Conservation (phyloP, 1,140 invertebrate species). For the Drosophila elegans region DNA sequence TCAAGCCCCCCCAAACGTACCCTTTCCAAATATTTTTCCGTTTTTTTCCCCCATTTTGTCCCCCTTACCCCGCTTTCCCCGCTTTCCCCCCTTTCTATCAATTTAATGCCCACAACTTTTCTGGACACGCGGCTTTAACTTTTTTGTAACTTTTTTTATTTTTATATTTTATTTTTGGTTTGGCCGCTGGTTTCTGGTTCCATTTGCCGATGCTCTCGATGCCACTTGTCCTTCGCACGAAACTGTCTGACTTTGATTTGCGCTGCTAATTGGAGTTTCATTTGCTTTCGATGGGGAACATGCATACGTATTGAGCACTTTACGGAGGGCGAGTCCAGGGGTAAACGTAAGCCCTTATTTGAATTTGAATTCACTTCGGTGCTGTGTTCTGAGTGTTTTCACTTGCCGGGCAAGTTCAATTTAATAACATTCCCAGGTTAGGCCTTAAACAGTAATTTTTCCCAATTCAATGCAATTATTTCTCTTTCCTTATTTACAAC, state of each 20-base stretch:
- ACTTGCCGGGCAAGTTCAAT: slow-evolving; percentile 20
- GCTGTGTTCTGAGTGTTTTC: background rate
- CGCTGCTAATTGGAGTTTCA: slow-evolving; percentile 72
- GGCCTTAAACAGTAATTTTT: background rate
- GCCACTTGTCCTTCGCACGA: slow-evolving; percentile 29
- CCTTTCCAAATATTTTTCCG: slow-evolving; percentile 29
- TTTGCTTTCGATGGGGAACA: slow-evolving; percentile 22
- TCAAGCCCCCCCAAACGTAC: slow-evolving; percentile 18
- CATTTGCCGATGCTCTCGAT: slow-evolving; percentile 24
- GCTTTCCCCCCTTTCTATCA: slow-evolving; percentile 48
- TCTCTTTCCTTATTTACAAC: too few relatives aligned
- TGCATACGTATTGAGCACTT: too few relatives aligned
- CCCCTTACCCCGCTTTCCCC: background rate
- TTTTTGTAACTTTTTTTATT: slow-evolving; percentile 38
- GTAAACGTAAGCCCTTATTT: background rate
- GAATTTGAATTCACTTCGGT: slow-evolving; percentile 21
- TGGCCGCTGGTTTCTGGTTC: slow-evolving; percentile 28
- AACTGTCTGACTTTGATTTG: slow-evolving; percentile 68
- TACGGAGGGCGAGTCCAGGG: background rate
- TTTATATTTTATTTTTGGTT: slow-evolving; percentile 36
- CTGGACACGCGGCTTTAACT: slow-evolving; percentile 75
- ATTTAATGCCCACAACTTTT: slow-evolving; percentile 69
- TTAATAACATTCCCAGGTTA: slow-evolving; percentile 23
- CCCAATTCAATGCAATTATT: too few relatives aligned
- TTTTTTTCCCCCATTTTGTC: slow-evolving; percentile 20